A percentile compares a stretch with the other conserved stretches of the same genome.
phyloP scores from a whole-genome alignment of 2,113 vertebrate genomes.

The Maccullochella peelii region DNA sequence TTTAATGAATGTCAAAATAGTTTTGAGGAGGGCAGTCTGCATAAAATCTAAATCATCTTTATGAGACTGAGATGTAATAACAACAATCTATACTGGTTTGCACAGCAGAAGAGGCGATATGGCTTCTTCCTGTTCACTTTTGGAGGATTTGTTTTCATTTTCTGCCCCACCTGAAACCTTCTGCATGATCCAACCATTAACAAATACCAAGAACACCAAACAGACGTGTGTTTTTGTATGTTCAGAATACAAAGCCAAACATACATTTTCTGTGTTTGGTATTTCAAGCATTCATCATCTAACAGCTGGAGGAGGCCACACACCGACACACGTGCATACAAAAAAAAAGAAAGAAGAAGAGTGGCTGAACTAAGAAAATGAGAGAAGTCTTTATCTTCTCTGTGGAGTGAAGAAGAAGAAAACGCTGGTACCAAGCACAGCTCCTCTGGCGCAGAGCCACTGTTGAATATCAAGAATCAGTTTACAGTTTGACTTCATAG shows the following conservation, averaged over 20 bases:
- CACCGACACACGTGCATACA: constrained; percentile 25
- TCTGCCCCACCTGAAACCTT: neutral
- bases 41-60: constrained; percentile 19
- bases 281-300: constrained; percentile 36
- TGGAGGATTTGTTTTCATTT: neutral
- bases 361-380: neutral
- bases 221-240: neutral
- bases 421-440: constrained; percentile 64
- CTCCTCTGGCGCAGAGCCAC: constrained; percentile 57
- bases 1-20: constrained; percentile 21
- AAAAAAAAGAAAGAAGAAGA: neutral
- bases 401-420: constrained; percentile 38
- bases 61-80: neutral
- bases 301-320: constrained; percentile 33
- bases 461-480: constrained; percentile 54
- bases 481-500: constrained; percentile 58
- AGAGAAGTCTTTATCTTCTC: constrained; percentile 34
- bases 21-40: neutral
- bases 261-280: constrained; percentile 16
- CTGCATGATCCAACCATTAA: neutral
- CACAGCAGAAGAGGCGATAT: neutral
- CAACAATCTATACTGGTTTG: neutral
- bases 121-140: neutral
- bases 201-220: constrained; percentile 25
- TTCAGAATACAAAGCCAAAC: constrained; percentile 16